Conservation (phyloP, 2,113 vertebrate species). For the Neogobius melanostomus region DNA sequence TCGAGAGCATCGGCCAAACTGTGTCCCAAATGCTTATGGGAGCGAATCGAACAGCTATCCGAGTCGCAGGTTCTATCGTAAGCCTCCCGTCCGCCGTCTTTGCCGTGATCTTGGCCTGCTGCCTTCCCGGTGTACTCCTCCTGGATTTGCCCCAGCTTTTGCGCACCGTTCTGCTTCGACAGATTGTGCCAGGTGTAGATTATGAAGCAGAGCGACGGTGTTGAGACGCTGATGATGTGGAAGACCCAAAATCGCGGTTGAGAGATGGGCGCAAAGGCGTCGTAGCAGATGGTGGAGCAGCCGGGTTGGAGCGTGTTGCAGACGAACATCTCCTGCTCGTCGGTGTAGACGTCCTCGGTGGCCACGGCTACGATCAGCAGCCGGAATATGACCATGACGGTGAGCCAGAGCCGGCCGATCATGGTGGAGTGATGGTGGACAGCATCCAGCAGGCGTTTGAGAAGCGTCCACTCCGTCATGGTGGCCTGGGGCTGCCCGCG, state of each 20-base stretch:
- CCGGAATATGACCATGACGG: conserved; percentile 80
- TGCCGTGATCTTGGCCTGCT: background rate
- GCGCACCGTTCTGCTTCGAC: conserved; percentile 60
- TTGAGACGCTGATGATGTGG: conserved; percentile 79
- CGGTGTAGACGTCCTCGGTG: conserved; percentile 76
- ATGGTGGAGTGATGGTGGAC: conserved; percentile 83
- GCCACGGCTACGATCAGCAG: conserved; percentile 78
- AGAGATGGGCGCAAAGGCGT: conserved; percentile 77
- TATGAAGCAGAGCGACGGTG: conserved; percentile 78
- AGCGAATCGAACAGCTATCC: conserved; percentile 74
- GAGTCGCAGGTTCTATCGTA: conserved; percentile 68
- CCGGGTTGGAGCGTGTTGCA: conserved; percentile 80
- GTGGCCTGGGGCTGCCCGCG: conserved; percentile 38
- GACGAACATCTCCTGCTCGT: conserved; percentile 80
- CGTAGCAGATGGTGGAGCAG: conserved; percentile 79
- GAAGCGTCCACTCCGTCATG: conserved; percentile 82
- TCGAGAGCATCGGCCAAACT: conserved; percentile 68
- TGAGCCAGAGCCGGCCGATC: conserved; percentile 80
- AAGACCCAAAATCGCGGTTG: conserved; percentile 82
- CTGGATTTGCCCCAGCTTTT: background rate
- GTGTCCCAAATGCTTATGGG: conserved; percentile 72
- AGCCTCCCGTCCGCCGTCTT: conserved; percentile 7
- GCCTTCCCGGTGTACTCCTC: background rate
- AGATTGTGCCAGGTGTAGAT: conserved; percentile 81
- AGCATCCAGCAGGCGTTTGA: conserved; percentile 79